Evolutionary conservation across 2,888 invertebrate genomes (phyloP), one percentile per base, ranked within the genome.

Genomic region (Diaprepes abbreviatus): DNA sequence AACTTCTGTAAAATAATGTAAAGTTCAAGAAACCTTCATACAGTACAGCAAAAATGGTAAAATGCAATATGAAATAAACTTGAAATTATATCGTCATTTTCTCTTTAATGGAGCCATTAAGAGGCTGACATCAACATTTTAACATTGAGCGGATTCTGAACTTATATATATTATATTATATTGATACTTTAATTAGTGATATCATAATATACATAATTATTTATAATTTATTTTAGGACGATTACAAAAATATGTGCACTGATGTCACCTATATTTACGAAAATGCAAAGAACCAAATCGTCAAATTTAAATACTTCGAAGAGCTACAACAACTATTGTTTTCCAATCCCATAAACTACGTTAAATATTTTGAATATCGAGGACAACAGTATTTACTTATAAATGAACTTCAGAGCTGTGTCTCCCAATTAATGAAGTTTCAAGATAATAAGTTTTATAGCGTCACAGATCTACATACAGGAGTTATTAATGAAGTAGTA

Each of bases 301-400:
- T 85, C 75, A 82, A 83, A 71, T 83, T 87, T 54, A 85, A 86
- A 75, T 85, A 86, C 73, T 83, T 89, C 45, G 86, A 87, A 40
- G 79, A 83, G 55, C 67, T 83, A 1, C 83, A 83, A 74, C 66
- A 75, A 1, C 66, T 85, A 1, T 40, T 59, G 3, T 69, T 75
- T 43, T 12, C 19, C 2, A 40, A 70, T 17, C 19, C 50, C 0
- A 59, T 76, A 17, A 62, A 73, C 36, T 55, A 73, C 36, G 70
- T 71, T 5, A 72, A 73, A 66, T 59, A 72, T 69, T 80, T 81
- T 65, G 62, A 77, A 69, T 73, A 66, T 48, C 64, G 81, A 3
- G 72, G 77, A 40, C 64, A 74, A 4, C 77, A 83, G 70, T 86
- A 84, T 68, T 70, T 87, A 21, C 72, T 86, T 14, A 76, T 86